phyloP scores from a whole-genome alignment of 2,113 vertebrate species.

The Malaclemys terrapin region DNA sequence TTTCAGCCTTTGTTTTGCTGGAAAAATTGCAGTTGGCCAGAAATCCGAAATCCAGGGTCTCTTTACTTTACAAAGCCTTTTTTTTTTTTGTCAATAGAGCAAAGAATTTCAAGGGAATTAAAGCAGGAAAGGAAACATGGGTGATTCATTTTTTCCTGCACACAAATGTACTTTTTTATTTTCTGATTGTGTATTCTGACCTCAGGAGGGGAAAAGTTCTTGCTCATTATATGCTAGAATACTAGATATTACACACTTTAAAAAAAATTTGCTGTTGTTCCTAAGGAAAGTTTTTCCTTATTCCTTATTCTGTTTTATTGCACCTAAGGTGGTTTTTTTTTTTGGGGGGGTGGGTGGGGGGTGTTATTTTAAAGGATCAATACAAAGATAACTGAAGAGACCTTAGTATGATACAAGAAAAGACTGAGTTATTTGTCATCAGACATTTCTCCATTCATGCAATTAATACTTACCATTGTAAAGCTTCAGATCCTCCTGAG shows the following conservation, averaged over 20 bases:
- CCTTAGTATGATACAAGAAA: not conserved
- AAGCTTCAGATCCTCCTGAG: conserved; percentile 85
- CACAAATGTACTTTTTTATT: not conserved
- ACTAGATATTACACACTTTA: not conserved
- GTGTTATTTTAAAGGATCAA: not conserved
- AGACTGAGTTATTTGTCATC: not conserved
- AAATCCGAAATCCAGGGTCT: not conserved
- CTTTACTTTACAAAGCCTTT: not conserved
- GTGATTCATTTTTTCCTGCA: not conserved
- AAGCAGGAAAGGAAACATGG: not conserved
- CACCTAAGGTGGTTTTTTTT: rapidly evolving
- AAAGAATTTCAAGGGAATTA: conserved; percentile 33
- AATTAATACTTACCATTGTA: conserved; percentile 83
- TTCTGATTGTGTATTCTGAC: not conserved
- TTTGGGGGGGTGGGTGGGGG: not conserved
- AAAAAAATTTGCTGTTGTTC: not conserved
- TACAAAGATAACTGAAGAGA: not conserved
- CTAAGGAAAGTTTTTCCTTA: not conserved
- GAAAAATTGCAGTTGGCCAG: not conserved
- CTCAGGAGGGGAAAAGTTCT: not conserved
- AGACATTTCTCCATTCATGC: rapidly evolving
- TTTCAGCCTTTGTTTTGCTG: not conserved
- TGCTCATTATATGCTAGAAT: not conserved
- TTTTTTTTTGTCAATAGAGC: conserved; percentile 3
- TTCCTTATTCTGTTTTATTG: not conserved